A percentile compares a stretch with the other conserved stretches of the same genome.
phyloP scores from a whole-genome alignment of 2,797 vertebrate genomes.

The Huso huso region DNA sequence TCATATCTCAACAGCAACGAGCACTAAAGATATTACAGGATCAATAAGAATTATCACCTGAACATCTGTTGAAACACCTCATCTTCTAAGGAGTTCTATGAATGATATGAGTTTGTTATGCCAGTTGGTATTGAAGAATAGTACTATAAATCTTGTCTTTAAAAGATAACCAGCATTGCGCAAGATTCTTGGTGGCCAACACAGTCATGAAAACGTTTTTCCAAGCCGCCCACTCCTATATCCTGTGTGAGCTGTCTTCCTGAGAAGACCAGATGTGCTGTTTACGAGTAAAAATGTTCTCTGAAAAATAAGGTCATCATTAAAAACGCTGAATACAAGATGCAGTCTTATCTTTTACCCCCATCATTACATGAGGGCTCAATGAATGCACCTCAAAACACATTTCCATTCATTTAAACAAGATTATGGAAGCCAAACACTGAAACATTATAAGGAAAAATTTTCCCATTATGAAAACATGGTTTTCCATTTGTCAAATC shows the following conservation, averaged over 20 bases:
- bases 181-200: not conserved
- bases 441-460: conserved; percentile 29
- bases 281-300: conserved; percentile 35
- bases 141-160: not conserved
- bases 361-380: conserved; percentile 49
- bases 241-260: conserved; percentile 48
- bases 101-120: not conserved
- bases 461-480: conserved; percentile 31
- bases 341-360: conserved; percentile 41
- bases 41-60: too few relatives aligned
- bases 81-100: too few relatives aligned
- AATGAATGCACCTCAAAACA: conserved; percentile 23
- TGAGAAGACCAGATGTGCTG: conserved; percentile 48
- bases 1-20: too few relatives aligned
- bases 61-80: too few relatives aligned
- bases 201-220: conserved; percentile 35
- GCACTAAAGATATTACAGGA: too few relatives aligned
- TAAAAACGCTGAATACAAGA: conserved; percentile 30
- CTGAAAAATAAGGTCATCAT: conserved; percentile 48
- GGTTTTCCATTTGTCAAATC: conserved; percentile 27
- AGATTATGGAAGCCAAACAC: too few relatives aligned
- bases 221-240: conserved; percentile 39
- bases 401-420: conserved; percentile 17
- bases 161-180: not conserved
- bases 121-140: conserved; percentile 26